Base-by-base conservation (phyloP, 2,113 vertebrate genomes). In the Seriola dumerili region DNA sequence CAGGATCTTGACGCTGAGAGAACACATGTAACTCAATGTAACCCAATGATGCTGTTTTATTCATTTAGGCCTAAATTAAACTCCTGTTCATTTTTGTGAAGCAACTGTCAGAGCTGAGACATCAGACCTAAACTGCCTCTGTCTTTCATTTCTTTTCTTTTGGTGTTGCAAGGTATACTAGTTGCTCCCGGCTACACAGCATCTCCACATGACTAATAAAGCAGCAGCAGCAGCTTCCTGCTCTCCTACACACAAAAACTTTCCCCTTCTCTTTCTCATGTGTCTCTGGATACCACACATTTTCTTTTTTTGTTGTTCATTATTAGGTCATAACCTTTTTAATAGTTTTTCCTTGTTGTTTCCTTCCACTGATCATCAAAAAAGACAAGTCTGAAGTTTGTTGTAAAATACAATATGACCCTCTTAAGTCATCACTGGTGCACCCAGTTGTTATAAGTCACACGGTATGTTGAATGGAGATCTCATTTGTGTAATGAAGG, bases 171-270 rank as follows among this genome's bases (percentile, higher is more conserved):
- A 68, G 69, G 67, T 72, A 11, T 1, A 63, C 21, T 25, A 11
- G 23, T 73, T 76, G n/a, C 6, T 10, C 21, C 16, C 42, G n/a
- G 29, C 36, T 2, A 40, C 57, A 65, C 8, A 29, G 5, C 10
- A 57, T 72, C 57, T 84, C 46, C 21, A 48, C 17, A 71, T 79
- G 67, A 81, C 61, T 72, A 46, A 66, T 61, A 34, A n/a, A 50
- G 38, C 46, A 76, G 12, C 38, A 12, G 29, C 68, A 42, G 36
- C 68, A 42, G 46, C 72, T 82, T 87, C 88, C 88, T 87, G 81
- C 14, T 59, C 16, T 73, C 50, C 52, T 23, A 23, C 72, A 40
- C 23, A 64, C 6, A 23, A 3, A 46, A 36, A 64, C 32, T 0
- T n/a, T 6, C 14, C 25, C 10, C 0, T 1, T 36, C 42, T 52